phyloP scores from a whole-genome alignment of 2,888 invertebrate genomes.

The Meiosimyza decipiens region DNA sequence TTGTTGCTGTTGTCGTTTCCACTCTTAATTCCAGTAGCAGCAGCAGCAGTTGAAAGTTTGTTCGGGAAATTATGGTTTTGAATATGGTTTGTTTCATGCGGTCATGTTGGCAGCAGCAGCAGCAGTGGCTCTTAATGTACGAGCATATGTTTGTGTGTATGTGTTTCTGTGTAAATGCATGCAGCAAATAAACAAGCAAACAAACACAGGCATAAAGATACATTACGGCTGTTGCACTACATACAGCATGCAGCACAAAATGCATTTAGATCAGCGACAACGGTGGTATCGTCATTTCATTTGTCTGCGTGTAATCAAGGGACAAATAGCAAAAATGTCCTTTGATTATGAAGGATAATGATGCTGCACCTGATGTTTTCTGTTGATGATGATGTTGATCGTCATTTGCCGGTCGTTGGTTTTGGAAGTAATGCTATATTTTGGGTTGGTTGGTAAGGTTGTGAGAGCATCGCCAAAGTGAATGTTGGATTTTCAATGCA shows the following conservation, averaged over 20 bases:
- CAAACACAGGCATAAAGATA: background rate
- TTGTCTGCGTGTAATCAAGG: slow-evolving; percentile 7
- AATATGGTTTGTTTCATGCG: slow-evolving; percentile 43
- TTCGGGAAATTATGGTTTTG: slow-evolving; percentile 43
- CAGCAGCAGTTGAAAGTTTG: background rate
- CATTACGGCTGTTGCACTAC: slow-evolving; percentile 1
- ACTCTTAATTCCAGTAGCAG: background rate
- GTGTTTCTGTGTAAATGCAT: slow-evolving; percentile 53
- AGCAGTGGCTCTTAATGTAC: slow-evolving; percentile 14
- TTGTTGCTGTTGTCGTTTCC: background rate
- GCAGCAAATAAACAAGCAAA: slow-evolving; percentile 49
- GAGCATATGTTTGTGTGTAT: slow-evolving; percentile 43
- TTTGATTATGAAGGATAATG: background rate
- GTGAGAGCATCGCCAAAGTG: too few species aligned
- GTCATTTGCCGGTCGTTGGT: background rate
- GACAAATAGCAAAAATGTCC: slow-evolving; percentile 4
- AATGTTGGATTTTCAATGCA: too few species aligned
- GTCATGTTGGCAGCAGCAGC: slow-evolving; percentile 24
- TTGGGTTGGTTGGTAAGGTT: too few species aligned
- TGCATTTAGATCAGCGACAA: background rate
- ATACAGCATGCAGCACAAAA: slow-evolving; percentile 11
- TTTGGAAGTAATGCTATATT: too few species aligned
- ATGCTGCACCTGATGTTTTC: background rate
- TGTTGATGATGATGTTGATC: background rate
- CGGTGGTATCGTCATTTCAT: background rate